Conservation (phyloP, 2,113 vertebrate species). For the Euleptes europaea region DNA sequence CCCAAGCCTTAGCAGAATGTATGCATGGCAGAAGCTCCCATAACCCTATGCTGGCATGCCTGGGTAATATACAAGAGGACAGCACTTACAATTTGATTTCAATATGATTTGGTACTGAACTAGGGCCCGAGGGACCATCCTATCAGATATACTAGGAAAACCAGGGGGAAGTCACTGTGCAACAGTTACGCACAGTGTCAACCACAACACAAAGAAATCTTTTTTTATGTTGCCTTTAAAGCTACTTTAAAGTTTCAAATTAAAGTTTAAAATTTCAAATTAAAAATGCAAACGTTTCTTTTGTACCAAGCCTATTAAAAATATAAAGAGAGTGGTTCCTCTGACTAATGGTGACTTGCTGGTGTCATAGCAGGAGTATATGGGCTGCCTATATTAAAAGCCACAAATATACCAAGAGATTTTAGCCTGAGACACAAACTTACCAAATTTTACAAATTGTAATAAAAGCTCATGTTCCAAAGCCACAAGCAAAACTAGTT, state of each 20-base stretch:
- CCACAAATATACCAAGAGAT: constrained; percentile 56
- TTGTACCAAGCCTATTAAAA: constrained; percentile 56
- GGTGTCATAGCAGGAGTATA: not conserved
- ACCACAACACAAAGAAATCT: constrained; percentile 50
- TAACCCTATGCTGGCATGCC: not conserved
- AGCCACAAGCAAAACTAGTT: constrained; percentile 60
- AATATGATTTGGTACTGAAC: not conserved
- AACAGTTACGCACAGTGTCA: constrained; percentile 44
- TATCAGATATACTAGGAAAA: not conserved
- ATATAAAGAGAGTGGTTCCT: constrained; percentile 52
- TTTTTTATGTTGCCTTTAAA: constrained; percentile 40
- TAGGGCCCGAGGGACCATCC: too few relatives aligned
- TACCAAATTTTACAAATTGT: constrained; percentile 66
- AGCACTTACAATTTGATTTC: not conserved
- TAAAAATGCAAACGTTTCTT: constrained; percentile 70
- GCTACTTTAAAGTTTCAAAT: constrained; percentile 65
- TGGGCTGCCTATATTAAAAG: constrained; percentile 62
- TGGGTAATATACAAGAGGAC: not conserved
- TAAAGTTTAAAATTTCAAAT: constrained; percentile 71
- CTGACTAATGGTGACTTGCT: constrained; percentile 42
- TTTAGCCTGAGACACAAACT: constrained; percentile 58
- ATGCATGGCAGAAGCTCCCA: not conserved
- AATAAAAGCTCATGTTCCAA: constrained; percentile 58
- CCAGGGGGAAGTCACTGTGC: not conserved
- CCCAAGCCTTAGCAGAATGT: not conserved